Evolutionary conservation across 2,888 invertebrate species (phyloP).

Genomic region (Melanostoma mellinum): DNA sequence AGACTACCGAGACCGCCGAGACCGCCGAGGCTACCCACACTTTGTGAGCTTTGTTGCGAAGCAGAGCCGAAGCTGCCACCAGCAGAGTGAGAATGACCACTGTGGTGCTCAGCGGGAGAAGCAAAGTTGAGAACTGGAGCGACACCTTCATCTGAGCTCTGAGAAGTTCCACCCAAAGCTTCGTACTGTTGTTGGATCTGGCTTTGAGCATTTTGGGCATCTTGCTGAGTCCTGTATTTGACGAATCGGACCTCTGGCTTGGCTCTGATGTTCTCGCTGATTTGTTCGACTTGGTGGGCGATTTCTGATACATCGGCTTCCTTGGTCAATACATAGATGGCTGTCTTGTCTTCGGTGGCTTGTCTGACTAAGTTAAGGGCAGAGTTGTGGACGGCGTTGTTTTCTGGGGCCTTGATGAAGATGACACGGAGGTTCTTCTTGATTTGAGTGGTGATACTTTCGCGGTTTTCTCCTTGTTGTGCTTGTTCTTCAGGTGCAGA

Average conservation of each 20-base stretch:
- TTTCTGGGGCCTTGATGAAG: conserved; percentile 80
- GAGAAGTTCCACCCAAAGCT: conserved; percentile 76
- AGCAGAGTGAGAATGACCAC: background rate
- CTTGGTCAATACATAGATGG: conserved; percentile 76
- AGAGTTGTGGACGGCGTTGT: conserved; percentile 77
- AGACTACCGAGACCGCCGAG: background rate
- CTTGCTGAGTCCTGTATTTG: conserved; percentile 81
- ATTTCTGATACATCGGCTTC: conserved; percentile 78
- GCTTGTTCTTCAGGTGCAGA: conserved; percentile 19
- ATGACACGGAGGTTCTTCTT: conserved; percentile 79
- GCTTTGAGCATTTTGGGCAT: conserved; percentile 78
- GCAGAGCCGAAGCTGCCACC: conserved; percentile 11
- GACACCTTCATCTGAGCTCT: conserved; percentile 77
- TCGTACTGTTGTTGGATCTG: conserved; percentile 78
- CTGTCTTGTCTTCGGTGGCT: conserved; percentile 78
- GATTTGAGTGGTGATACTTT: conserved; percentile 36
- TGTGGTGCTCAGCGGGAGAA: conserved; percentile 6
- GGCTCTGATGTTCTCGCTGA: conserved; percentile 76
- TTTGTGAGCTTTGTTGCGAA: conserved; percentile 5
- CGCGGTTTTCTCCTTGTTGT: background rate
- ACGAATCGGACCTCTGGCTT: conserved; percentile 82
- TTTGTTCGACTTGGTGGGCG: conserved; percentile 86
- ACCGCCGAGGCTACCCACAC: background rate
- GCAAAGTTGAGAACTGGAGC: conserved; percentile 75
- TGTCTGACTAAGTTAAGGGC: conserved; percentile 77